A percentile compares a stretch with the other conserved stretches of the same genome.
These are phyloP conservation scores for Cephus spinipes DNA, from an alignment of 2,888 invertebrate genomes.

Conservation along the genomic window DNA sequence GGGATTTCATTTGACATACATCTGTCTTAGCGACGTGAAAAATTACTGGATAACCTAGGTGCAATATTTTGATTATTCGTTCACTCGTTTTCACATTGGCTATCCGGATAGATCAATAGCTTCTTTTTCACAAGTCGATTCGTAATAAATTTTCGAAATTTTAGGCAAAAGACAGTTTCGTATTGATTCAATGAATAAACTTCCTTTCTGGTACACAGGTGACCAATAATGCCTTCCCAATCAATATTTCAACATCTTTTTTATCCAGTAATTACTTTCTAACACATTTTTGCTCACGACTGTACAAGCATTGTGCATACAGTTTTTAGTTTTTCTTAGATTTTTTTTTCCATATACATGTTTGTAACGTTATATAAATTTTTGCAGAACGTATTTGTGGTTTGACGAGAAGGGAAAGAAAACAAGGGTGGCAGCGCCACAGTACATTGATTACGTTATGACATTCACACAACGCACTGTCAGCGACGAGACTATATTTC, in stretches of 20 bases:
- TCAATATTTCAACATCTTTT: no score
- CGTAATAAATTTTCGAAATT: no score
- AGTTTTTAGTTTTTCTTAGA: neutral
- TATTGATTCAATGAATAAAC: no score
- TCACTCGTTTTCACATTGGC: neutral
- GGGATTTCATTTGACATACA: neutral
- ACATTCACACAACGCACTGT: slow-evolving; percentile 97
- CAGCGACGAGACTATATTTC: slow-evolving; percentile 96
- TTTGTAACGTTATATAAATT: slow-evolving; percentile 25
- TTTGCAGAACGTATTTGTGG: slow-evolving; percentile 93
- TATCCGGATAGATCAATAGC: no score
- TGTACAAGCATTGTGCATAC: neutral
- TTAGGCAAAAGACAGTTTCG: no score
- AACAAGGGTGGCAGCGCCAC: slow-evolving; percentile 95
- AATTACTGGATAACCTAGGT: neutral
- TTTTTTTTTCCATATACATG: neutral
- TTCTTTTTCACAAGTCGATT: no score
- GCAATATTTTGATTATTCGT: neutral
- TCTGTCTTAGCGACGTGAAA: neutral
- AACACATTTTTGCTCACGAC: neutral
- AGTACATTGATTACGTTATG: slow-evolving; percentile 99
- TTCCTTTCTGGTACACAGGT: no score
- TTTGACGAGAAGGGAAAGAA: slow-evolving; percentile 99
- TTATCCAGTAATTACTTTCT: no score
- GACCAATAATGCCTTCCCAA: no score